Percentiles rank a stretch among this genome's conserved stretches.
phyloP scores from a whole-genome alignment of 53 echinoderm and acorn worm species.

The Mesocentrotus franciscanus region DNA sequence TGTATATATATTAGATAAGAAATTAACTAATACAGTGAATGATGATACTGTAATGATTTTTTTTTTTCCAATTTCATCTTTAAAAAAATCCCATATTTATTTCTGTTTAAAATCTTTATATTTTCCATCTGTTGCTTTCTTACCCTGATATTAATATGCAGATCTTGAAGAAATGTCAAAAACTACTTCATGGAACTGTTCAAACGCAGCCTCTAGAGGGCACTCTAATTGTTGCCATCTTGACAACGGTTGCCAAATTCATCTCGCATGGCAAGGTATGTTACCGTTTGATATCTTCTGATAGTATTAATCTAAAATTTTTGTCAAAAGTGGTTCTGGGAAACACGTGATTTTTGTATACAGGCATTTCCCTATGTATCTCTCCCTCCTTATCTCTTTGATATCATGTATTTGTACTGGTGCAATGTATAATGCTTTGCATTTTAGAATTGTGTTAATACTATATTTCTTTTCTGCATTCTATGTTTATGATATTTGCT shows the following conservation, averaged over 20 bases:
- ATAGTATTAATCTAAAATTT: background rate
- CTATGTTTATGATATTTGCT: too few relatives aligned
- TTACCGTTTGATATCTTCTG: background rate
- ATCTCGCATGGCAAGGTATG: slow-evolving; percentile 43
- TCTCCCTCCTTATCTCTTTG: too few relatives aligned
- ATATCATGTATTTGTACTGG: too few relatives aligned
- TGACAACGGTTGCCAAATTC: slow-evolving; percentile 23
- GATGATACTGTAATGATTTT: too few relatives aligned
- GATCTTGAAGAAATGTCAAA: background rate
- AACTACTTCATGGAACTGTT: slow-evolving; percentile 10
- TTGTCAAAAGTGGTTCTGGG: background rate
- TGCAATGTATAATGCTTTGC: too few relatives aligned
- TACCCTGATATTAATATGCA: background rate
- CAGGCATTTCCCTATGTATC: too few relatives aligned
- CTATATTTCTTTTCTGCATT: too few relatives aligned
- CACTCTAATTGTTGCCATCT: background rate
- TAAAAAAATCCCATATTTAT: background rate
- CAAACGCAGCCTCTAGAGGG: background rate
- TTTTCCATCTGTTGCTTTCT: background rate
- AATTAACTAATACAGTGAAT: too few relatives aligned
- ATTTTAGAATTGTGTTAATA: too few relatives aligned
- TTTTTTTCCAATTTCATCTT: too few relatives aligned
- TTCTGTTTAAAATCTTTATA: background rate
- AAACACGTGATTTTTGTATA: too few relatives aligned
- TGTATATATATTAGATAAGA: too few relatives aligned